Evolutionary conservation across 2,888 invertebrate genomes (phyloP).

Genomic region (Temnothorax rugatulus): DNA sequence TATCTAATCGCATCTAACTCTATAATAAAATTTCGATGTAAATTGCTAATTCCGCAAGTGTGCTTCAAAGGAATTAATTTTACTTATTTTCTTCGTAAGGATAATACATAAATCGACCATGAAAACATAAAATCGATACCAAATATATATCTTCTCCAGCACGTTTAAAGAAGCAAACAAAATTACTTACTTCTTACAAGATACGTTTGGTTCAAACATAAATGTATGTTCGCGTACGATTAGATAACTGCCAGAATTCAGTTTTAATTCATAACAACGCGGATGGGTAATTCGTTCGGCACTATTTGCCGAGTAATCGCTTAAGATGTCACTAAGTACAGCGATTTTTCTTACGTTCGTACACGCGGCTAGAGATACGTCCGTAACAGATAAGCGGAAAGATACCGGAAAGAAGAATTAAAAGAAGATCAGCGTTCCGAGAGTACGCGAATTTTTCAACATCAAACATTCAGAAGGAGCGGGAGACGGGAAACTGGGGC

Average conservation of each 20-base stretch:
- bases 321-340: slow-evolving; percentile 43
- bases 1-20: background rate
- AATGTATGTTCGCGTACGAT: background rate
- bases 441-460: slow-evolving; percentile 62
- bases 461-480: slow-evolving; percentile 66
- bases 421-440: slow-evolving; percentile 39
- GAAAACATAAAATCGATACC: slow-evolving; percentile 5
- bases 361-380: slow-evolving; percentile 30
- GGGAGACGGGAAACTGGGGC: slow-evolving; percentile 60
- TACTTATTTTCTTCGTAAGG: background rate
- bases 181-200: background rate
- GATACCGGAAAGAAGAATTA: slow-evolving; percentile 56
- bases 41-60: background rate
- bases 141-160: background rate
- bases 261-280: slow-evolving; percentile 16
- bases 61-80: background rate
- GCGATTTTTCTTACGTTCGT: slow-evolving; percentile 52
- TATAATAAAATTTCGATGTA: background rate
- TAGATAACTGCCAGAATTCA: background rate
- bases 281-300: background rate
- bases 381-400: slow-evolving; percentile 48
- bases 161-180: background rate
- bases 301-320: slow-evolving; percentile 31
- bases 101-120: background rate
- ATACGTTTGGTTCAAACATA: background rate